These are phyloP conservation scores for Microhierax caerulescens DNA, from an alignment of 2,797 vertebrate genomes.

Conservation along the genomic window DNA sequence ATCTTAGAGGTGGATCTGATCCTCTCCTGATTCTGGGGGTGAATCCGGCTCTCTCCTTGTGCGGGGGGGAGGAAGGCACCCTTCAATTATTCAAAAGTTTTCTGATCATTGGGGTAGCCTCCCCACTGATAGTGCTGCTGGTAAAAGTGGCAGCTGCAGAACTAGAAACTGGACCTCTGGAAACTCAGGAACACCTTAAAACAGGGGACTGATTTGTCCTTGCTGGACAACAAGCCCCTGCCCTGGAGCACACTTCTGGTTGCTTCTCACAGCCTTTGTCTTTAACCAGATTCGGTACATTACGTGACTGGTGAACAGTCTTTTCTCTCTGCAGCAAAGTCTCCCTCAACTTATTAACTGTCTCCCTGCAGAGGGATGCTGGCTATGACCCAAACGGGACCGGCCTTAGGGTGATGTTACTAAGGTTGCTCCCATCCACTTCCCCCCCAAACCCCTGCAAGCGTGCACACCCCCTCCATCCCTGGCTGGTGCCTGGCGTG, in stretches of 20 bases:
- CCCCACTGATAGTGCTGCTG: neutral
- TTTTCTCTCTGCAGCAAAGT: neutral
- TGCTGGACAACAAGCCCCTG: neutral
- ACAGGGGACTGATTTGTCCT: neutral
- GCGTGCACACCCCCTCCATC: fast-evolving
- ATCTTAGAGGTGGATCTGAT: neutral
- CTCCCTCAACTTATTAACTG: neutral
- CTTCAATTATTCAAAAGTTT: neutral
- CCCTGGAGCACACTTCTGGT: fast-evolving
- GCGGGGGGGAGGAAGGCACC: neutral
- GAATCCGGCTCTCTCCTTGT: neutral
- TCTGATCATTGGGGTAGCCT: neutral
- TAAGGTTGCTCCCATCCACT: neutral
- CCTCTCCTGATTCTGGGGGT: neutral
- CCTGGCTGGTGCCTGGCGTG: neutral
- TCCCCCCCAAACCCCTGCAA: neutral
- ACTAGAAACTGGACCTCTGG: neutral
- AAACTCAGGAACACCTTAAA: neutral
- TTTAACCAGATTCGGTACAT: neutral
- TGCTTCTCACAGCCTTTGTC: neutral
- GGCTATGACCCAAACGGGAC: neutral
- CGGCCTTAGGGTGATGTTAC: neutral
- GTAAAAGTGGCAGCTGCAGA: neutral
- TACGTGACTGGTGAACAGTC: neutral
- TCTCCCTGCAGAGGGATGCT: neutral